Evolutionary conservation across 2,797 vertebrate species (phyloP).

Genomic region (Urophycis tenuis): DNA sequence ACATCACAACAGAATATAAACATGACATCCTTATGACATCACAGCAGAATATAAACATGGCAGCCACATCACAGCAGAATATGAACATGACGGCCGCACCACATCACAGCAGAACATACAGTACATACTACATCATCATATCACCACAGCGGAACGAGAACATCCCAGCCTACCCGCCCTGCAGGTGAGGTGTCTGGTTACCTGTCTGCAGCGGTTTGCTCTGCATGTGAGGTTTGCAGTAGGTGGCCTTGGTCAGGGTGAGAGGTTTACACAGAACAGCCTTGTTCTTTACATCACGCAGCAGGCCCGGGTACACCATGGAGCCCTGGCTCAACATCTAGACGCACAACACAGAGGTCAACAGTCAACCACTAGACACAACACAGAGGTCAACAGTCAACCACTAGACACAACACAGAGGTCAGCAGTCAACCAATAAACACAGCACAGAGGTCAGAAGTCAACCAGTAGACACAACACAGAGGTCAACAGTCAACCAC

Average conservation of each 20-base stretch:
- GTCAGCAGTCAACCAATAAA: not conserved
- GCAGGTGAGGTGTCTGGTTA: slow-evolving; percentile 47
- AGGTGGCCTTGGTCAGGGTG: slow-evolving; percentile 98
- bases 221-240: slow-evolving; percentile 99
- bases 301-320: slow-evolving; percentile 49
- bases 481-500: not conserved
- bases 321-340: slow-evolving; percentile 29
- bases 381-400: not conserved
- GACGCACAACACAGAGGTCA: not conserved
- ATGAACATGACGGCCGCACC: too few relatives aligned
- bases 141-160: not conserved
- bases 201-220: slow-evolving; percentile 92
- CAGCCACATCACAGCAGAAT: too few relatives aligned
- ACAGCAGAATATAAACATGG: not conserved
- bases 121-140: not conserved
- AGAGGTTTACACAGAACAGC: slow-evolving; percentile 97
- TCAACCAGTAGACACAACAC: not conserved
- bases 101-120: not conserved
- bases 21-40: not conserved
- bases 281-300: slow-evolving; percentile 97
- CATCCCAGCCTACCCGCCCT: not conserved
- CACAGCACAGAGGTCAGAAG: not conserved
- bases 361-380: not conserved
- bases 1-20: not conserved
- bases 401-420: not conserved